These are phyloP conservation scores for Athripsodes cinereus DNA, from an alignment of 2,888 invertebrate species.

Conservation along the genomic window DNA sequence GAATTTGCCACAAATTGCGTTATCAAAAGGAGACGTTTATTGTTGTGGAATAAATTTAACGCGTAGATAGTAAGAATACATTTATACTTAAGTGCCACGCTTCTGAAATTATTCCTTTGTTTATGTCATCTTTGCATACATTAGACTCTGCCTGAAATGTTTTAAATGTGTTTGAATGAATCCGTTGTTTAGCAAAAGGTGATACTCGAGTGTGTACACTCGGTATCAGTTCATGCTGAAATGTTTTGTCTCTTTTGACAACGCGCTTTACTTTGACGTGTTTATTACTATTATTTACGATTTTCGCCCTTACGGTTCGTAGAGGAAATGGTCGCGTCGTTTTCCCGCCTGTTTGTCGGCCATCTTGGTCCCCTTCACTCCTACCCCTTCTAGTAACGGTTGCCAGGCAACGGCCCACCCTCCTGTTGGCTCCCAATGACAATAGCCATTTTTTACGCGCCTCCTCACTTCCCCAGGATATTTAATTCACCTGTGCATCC, in stretches of 20 bases:
- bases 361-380: conserved; percentile 66
- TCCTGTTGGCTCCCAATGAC: conserved; percentile 23
- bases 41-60: no score
- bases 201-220: neutral
- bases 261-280: neutral
- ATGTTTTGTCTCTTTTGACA: neutral
- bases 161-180: no score
- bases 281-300: conserved; percentile 1
- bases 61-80: no score
- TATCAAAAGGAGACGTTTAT: no score
- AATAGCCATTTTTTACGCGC: conserved; percentile 24
- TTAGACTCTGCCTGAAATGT: no score
- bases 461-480: conserved; percentile 17
- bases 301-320: conserved; percentile 4
- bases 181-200: neutral
- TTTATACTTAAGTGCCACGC: no score
- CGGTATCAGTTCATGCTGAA: neutral
- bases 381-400: conserved; percentile 27
- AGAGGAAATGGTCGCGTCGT: conserved; percentile 38
- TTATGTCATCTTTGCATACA: no score
- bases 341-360: conserved; percentile 49
- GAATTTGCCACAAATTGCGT: no score
- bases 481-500: conserved; percentile 23
- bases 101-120: no score
- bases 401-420: conserved; percentile 24